phyloP scores from a whole-genome alignment of 2,113 vertebrate species.

The Tupaia chinensis region DNA sequence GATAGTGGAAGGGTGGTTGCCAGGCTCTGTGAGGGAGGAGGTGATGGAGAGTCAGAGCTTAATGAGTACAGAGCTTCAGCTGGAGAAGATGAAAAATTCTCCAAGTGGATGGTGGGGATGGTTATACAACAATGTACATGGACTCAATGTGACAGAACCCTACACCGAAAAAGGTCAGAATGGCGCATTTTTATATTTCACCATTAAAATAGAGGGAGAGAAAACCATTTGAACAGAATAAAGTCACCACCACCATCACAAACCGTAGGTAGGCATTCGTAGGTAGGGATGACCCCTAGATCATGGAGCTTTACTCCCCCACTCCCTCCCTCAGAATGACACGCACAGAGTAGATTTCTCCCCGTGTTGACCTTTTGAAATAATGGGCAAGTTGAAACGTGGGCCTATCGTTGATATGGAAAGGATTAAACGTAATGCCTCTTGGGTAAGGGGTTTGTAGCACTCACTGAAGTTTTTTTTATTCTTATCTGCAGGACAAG shows the following conservation, averaged over 20 bases:
- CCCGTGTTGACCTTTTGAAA: not conserved
- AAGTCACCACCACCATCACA: not conserved
- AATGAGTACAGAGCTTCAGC: not conserved
- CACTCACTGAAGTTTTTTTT: constrained; percentile 42
- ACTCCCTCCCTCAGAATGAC: not conserved
- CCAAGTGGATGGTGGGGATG: not conserved
- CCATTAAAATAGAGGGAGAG: not conserved
- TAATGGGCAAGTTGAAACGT: not conserved
- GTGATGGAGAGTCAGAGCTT: not conserved
- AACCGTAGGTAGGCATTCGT: not conserved
- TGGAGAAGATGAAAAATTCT: not conserved
- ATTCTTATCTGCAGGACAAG: constrained; percentile 90
- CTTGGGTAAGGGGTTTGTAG: constrained; percentile 4
- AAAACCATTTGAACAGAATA: not conserved
- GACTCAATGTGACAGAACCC: not conserved
- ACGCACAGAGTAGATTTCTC: not conserved
- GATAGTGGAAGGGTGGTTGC: not conserved
- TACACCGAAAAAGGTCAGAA: not conserved
- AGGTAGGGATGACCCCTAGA: not conserved
- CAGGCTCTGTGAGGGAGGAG: not conserved
- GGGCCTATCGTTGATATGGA: not conserved
- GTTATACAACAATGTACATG: not conserved
- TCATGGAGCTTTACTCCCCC: not conserved
- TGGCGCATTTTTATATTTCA: not conserved
- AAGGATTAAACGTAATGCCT: not conserved